These are phyloP conservation scores for Uria lomvia DNA, from an alignment of 2,113 vertebrate species.

Conservation along the genomic window DNA sequence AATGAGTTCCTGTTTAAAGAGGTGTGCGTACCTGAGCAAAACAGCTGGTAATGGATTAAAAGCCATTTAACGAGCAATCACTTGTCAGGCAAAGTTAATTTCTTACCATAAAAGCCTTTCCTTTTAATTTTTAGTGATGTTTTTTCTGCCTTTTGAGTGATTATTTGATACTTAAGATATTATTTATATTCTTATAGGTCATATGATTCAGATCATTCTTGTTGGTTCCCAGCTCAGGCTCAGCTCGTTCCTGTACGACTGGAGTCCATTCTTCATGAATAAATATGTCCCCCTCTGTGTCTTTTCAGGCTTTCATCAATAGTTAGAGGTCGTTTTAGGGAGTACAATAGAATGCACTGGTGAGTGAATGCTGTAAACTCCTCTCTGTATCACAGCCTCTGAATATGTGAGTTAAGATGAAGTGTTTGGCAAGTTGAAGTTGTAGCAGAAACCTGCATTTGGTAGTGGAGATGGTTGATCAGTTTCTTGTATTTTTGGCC, in stretches of 20 bases:
- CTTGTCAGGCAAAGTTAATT: neutral
- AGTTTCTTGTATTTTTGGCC: neutral
- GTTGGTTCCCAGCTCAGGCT: neutral
- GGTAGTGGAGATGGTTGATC: neutral
- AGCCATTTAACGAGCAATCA: neutral
- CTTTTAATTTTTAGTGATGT: neutral
- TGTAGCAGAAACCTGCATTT: neutral
- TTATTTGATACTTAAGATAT: neutral
- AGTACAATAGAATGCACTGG: neutral
- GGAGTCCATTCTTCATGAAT: neutral
- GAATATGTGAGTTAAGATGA: neutral
- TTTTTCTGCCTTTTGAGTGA: neutral
- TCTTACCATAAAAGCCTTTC: neutral
- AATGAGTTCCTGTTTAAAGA: neutral
- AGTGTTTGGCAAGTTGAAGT: neutral
- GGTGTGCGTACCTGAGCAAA: neutral
- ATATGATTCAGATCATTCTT: neutral
- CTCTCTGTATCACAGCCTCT: neutral
- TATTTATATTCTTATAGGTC: neutral
- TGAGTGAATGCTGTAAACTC: neutral
- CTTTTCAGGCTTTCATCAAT: neutral
- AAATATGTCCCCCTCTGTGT: neutral
- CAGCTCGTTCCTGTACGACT: rapidly evolving
- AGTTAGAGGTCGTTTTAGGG: neutral
- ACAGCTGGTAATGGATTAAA: neutral